phyloP scores from a whole-genome alignment of 2,113 vertebrate species.

The Colossoma macropomum region DNA sequence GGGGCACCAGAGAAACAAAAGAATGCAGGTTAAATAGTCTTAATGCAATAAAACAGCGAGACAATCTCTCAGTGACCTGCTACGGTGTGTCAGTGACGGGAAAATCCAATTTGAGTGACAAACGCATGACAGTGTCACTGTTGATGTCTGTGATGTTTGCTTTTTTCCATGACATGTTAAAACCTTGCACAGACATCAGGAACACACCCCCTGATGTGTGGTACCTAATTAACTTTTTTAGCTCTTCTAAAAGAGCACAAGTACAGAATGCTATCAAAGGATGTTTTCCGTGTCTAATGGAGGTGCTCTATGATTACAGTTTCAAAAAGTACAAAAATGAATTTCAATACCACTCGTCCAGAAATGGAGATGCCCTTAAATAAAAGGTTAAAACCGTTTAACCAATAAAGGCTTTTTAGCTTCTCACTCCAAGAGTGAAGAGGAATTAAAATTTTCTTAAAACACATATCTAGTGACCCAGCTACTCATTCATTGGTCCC shows the following conservation, averaged over 20 bases:
- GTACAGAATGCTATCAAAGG: no score
- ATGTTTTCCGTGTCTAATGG: no score
- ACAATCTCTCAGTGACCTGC: constrained; percentile 8
- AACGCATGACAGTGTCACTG: not conserved
- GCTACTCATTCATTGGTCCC: no score
- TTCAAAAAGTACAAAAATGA: no score
- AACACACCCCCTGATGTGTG: not conserved
- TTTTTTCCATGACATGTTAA: not conserved
- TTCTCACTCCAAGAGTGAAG: not conserved
- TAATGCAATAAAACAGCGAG: not conserved
- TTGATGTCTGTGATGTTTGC: not conserved
- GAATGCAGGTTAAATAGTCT: not conserved
- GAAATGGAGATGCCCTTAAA: no score
- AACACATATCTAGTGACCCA: no score
- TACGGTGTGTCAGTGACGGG: not conserved
- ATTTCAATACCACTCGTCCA: no score
- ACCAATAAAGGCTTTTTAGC: no score
- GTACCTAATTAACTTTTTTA: no score
- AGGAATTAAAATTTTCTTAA: not conserved
- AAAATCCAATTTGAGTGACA: not conserved
- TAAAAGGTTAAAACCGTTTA: no score
- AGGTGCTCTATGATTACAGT: no score
- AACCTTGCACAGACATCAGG: not conserved
- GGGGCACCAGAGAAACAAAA: constrained; percentile 37
- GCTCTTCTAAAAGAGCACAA: no score